Conservation (phyloP, 1,140 invertebrate genomes). For the Chelonus insularis region DNA sequence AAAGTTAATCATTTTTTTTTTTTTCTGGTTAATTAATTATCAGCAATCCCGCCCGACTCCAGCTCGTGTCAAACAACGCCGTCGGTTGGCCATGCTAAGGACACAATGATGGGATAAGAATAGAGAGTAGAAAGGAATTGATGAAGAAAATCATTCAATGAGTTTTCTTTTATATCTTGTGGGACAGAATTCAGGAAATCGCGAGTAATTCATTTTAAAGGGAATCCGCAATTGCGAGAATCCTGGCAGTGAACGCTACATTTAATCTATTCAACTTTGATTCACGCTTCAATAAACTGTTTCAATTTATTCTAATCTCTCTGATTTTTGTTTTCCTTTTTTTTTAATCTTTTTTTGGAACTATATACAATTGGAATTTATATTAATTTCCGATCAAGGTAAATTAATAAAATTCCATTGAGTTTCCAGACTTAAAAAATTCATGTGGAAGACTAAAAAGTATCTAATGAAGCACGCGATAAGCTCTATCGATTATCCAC, state of each 20-base stretch:
- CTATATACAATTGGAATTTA: slow-evolving; percentile 1
- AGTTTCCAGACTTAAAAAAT: neutral
- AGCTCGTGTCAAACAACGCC: slow-evolving; percentile 27
- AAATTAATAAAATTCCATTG: neutral
- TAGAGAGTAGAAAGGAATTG: neutral
- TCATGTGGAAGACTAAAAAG: slow-evolving; percentile 23
- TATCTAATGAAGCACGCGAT: slow-evolving; percentile 4
- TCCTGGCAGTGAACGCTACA: slow-evolving; percentile 40
- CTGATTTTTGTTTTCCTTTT: slow-evolving; percentile 12
- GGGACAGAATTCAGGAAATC: neutral
- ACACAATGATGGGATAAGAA: neutral
- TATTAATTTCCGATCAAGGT: neutral
- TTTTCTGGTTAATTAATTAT: slow-evolving; percentile 18
- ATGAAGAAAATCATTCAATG: slow-evolving; percentile 6
- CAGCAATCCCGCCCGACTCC: slow-evolving; percentile 37
- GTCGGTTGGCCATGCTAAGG: slow-evolving; percentile 17
- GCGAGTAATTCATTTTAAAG: slow-evolving; percentile 11
- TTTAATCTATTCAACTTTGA: neutral
- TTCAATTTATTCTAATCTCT: neutral
- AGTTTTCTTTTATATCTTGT: neutral
- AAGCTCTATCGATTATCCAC: slow-evolving; percentile 4
- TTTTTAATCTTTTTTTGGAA: neutral
- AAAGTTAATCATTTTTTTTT: neutral
- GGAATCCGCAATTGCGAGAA: slow-evolving; percentile 14
- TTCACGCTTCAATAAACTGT: neutral